Evolutionary conservation across 2,888 invertebrate genomes (phyloP).

Genomic region (Tetragnatha montana): DNA sequence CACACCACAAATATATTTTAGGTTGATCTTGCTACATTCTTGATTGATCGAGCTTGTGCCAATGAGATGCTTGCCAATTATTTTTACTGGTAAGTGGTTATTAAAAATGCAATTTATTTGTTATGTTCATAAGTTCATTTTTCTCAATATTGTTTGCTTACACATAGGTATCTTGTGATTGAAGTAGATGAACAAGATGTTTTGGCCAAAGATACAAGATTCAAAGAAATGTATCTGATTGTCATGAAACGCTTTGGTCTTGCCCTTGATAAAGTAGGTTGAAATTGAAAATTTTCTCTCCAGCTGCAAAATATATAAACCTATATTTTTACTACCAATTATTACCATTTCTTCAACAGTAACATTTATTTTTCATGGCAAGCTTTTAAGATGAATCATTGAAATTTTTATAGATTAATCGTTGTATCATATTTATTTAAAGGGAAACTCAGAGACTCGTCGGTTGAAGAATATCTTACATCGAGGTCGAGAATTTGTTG

Average conservation of each 20-base stretch:
- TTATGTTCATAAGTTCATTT: background rate
- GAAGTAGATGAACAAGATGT: slow-evolving; percentile 92
- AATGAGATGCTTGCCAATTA: slow-evolving; percentile 95
- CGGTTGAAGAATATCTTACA: slow-evolving; percentile 84
- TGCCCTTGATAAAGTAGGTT: slow-evolving; percentile 78
- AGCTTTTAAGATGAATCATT: too few relatives aligned
- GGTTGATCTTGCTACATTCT: slow-evolving; percentile 89
- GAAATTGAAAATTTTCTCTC: too few relatives aligned
- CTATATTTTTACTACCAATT: too few relatives aligned
- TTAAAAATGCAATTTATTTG: background rate
- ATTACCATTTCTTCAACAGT: background rate
- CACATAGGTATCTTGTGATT: slow-evolving; percentile 84
- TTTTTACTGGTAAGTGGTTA: slow-evolving; percentile 87
- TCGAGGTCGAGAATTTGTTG: slow-evolving; percentile 92
- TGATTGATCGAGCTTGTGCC: slow-evolving; percentile 90
- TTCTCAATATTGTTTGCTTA: background rate
- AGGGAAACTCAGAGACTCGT: slow-evolving; percentile 74
- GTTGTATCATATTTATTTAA: slow-evolving; percentile 35
- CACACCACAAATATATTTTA: slow-evolving; percentile 26
- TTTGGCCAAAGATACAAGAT: slow-evolving; percentile 81
- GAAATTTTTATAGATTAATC: background rate
- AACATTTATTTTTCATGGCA: background rate
- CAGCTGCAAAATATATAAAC: too few relatives aligned
- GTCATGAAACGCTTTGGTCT: slow-evolving; percentile 91
- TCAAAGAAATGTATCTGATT: slow-evolving; percentile 88